phyloP scores from a whole-genome alignment of 2,888 invertebrate species.

The Tanaodytes sp. region DNA sequence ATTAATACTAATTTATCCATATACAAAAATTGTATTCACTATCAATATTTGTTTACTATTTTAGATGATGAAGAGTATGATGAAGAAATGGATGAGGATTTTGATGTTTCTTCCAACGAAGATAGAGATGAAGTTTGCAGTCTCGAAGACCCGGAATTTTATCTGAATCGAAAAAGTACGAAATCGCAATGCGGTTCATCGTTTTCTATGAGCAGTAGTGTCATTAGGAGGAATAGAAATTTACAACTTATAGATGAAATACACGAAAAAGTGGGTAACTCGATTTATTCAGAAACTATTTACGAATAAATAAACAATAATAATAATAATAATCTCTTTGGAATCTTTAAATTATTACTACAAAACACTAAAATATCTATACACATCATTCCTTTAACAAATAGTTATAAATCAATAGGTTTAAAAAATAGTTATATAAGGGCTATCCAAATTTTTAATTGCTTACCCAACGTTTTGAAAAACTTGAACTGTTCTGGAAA shows the following conservation, averaged over 20 bases:
- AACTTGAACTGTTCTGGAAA: too few relatives aligned
- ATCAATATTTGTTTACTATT: neutral
- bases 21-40: too few relatives aligned
- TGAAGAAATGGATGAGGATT: constrained; percentile 67
- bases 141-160: constrained; percentile 72
- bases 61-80: constrained; percentile 70
- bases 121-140: constrained; percentile 73
- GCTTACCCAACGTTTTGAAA: too few relatives aligned
- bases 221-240: constrained; percentile 88
- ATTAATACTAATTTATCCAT: constrained; percentile 59
- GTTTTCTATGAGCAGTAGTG: constrained; percentile 94
- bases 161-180: constrained; percentile 81
- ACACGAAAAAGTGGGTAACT: constrained; percentile 86
- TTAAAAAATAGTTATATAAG: too few relatives aligned
- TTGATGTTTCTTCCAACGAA: constrained; percentile 66
- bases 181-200: constrained; percentile 88
- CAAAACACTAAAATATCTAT: too few relatives aligned
- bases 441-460: too few relatives aligned
- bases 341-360: too few relatives aligned
- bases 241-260: constrained; percentile 86
- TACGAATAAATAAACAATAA: too few relatives aligned
- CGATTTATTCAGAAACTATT: too few relatives aligned
- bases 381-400: too few relatives aligned
- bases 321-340: too few relatives aligned
- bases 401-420: too few relatives aligned